Base-by-base conservation (phyloP, 2,113 vertebrate genomes). In the Macroglossus sobrinus region DNA sequence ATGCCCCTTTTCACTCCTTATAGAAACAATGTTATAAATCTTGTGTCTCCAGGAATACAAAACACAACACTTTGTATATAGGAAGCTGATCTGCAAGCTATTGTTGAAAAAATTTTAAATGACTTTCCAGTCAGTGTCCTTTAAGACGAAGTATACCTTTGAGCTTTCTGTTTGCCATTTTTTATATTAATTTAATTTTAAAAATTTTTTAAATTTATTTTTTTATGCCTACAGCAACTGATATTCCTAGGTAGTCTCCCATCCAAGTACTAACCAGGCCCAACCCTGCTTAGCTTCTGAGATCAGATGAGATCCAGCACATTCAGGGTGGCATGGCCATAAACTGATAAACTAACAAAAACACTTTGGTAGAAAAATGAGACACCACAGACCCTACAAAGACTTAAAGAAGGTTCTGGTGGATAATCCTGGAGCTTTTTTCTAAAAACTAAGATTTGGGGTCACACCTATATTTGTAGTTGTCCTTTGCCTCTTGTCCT, bases 11-110 rank as follows among this genome's bases (percentile, higher is more conserved):
- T 61, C 16, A 15, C 53, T 12, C 13, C 16, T 22, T 84, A 55
- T 3, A 82, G 91, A 90, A 94, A 87, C 75, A 90, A 40, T 78
- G 80, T 86, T 96, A 50, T n/a, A 85, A 79, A 88, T 59, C 79
- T 68, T 16, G n/a, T 61, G 35, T 76, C 66, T 40, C 40, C 15
- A 40, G 50, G 57, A 86, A 80, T 64, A 79, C 40, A 85, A 85
- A 93, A 61, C 45, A 88, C 22, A 76, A 69, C 15, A 28, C 21
- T 74, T 47, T 43, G 50, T 57, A 26, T 71, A 86, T 11, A 87
- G 55, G 47, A 50, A 86, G 47, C 35, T 66, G 63, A 72, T 28
- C 26, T 38, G 18, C 68, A 76, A 69, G 74, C 45, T 45, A 92
- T 86, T 35, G 59, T 47, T 94, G 35, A 69, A 92, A 74, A 90